Evolutionary conservation across 1,140 invertebrate genomes (phyloP).

Genomic region (Drosophila insularis): DNA sequence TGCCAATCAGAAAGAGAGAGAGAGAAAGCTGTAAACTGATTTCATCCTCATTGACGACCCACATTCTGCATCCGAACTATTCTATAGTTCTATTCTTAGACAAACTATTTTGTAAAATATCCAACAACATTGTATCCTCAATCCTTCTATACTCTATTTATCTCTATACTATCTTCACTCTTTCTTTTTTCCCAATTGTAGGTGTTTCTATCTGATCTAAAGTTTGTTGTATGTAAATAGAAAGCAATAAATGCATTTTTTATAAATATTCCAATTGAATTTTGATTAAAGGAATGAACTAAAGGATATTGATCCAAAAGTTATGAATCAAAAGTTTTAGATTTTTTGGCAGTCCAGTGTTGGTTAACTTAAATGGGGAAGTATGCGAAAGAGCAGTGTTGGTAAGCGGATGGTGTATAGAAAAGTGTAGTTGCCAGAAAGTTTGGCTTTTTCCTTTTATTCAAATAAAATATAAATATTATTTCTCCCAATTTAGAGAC

Average conservation of each 20-base stretch:
- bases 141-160: slow-evolving; percentile 21
- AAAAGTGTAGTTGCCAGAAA: too few species aligned
- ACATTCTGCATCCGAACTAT: slow-evolving; percentile 41
- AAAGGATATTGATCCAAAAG: too few species aligned
- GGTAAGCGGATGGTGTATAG: too few species aligned
- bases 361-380: too few species aligned
- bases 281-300: not conserved
- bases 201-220: slow-evolving; percentile 54
- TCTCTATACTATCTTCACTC: slow-evolving; percentile 20
- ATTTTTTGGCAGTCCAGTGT: too few species aligned
- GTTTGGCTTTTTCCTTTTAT: too few species aligned
- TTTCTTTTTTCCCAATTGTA: slow-evolving; percentile 9
- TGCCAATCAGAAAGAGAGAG: not conserved
- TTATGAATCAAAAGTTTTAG: too few species aligned
- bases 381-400: too few species aligned
- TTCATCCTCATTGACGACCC: slow-evolving; percentile 71
- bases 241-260: slow-evolving; percentile 77
- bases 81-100: slow-evolving; percentile 14
- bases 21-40: slow-evolving; percentile 53
- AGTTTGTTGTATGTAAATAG: slow-evolving; percentile 59
- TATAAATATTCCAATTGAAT: slow-evolving; percentile 19
- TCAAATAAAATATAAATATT: too few species aligned
- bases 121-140: slow-evolving; percentile 35
- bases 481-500: too few species aligned
- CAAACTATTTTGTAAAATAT: slow-evolving; percentile 6